Conservation (phyloP, 2,888 invertebrate genomes). For the Cheilosia vulpina region DNA sequence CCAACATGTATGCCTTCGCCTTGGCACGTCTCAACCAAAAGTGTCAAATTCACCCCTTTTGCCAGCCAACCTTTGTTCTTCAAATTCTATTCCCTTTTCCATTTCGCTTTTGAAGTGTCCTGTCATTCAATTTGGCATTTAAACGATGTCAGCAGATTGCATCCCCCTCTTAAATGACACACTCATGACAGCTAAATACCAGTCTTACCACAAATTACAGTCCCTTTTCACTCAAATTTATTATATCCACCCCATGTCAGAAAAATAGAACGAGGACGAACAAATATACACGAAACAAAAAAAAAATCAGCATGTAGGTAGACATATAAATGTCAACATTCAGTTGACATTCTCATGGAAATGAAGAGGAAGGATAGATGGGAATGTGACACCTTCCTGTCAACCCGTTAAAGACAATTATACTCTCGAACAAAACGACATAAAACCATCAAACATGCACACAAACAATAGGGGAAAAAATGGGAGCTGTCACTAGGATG, state of each 20-base stretch:
- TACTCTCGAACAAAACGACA: slow-evolving; percentile 54
- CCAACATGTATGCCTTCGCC: neutral
- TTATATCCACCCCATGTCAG: slow-evolving; percentile 62
- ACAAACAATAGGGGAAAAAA: neutral
- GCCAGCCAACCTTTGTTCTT: neutral
- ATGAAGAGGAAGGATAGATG: slow-evolving; percentile 66
- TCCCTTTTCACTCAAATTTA: slow-evolving; percentile 59
- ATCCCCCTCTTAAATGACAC: slow-evolving; percentile 52
- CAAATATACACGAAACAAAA: slow-evolving; percentile 3
- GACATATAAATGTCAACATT: slow-evolving; percentile 66
- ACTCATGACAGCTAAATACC: slow-evolving; percentile 72
- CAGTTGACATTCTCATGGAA: slow-evolving; percentile 69
- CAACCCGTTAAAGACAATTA: slow-evolving; percentile 74
- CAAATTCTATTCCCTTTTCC: slow-evolving; percentile 10
- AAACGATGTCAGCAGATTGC: slow-evolving; percentile 66
- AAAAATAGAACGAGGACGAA: slow-evolving; percentile 44
- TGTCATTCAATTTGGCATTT: slow-evolving; percentile 67
- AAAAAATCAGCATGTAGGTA: slow-evolving; percentile 46
- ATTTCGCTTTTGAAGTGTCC: slow-evolving; percentile 49
- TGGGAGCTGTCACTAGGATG: slow-evolving; percentile 10
- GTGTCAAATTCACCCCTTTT: slow-evolving; percentile 31
- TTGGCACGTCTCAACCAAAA: slow-evolving; percentile 2
- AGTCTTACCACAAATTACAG: slow-evolving; percentile 72
- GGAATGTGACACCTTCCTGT: slow-evolving; percentile 74
- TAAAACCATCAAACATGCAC: slow-evolving; percentile 35